Conservation (phyloP, 2,888 invertebrate genomes). For the Alloscopus bannaensis region DNA sequence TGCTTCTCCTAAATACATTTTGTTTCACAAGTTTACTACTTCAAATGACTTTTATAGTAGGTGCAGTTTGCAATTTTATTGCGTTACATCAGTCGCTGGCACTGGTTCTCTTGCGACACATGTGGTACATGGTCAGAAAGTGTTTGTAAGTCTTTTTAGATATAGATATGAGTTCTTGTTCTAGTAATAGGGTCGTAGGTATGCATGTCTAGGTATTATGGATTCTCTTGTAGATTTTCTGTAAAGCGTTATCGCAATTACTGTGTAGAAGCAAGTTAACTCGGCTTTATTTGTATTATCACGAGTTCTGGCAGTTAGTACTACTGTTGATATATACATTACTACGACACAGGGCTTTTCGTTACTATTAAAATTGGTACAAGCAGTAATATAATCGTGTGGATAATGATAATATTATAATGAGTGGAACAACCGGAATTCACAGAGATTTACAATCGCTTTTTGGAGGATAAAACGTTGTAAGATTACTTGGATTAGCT, state of each 20-base stretch:
- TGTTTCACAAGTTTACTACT: constrained; percentile 35
- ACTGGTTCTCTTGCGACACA: constrained; percentile 10
- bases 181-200: neutral
- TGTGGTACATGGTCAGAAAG: neutral
- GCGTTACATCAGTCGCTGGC: constrained; percentile 20
- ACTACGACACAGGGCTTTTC: neutral
- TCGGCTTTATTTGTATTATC: neutral
- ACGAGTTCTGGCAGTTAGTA: neutral
- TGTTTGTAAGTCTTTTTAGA: neutral
- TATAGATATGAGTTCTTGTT: neutral
- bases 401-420: constrained; percentile 51
- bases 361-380: constrained; percentile 30
- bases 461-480: constrained; percentile 49
- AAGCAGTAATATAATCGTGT: constrained; percentile 49
- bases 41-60: constrained; percentile 40
- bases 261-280: neutral
- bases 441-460: constrained; percentile 55
- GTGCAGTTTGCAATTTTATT: constrained; percentile 49
- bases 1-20: constrained; percentile 32
- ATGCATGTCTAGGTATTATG: neutral
- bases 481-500: constrained; percentile 57
- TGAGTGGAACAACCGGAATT: constrained; percentile 54
- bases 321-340: neutral
- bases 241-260: neutral
- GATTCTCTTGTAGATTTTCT: neutral